These are phyloP conservation scores for Drosophila subobscura DNA, from an alignment of 1,140 invertebrate genomes.

Conservation along the genomic window DNA sequence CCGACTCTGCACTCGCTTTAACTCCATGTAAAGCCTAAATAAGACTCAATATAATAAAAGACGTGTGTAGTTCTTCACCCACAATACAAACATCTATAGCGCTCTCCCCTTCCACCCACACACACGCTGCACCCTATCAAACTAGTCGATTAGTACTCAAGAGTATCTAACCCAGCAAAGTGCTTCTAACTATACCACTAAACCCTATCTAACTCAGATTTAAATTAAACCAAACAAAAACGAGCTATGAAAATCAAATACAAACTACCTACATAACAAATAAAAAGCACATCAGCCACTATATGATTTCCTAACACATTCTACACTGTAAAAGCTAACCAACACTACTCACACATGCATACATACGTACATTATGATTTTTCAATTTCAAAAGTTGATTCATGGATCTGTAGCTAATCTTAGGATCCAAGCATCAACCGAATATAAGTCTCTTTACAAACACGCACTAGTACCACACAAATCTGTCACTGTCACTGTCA, in stretches of 20 bases:
- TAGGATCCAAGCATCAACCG: conserved; percentile 16
- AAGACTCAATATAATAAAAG: conserved; percentile 52
- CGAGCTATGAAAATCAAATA: conserved; percentile 80
- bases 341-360: conserved; percentile 14
- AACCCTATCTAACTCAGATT: conserved; percentile 64
- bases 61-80: conserved; percentile 77
- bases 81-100: conserved; percentile 62
- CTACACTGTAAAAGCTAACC: conserved; percentile 15
- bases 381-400: conserved; percentile 4
- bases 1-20: conserved; percentile 72
- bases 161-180: conserved; percentile 51
- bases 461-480: conserved; percentile 9
- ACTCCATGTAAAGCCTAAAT: conserved; percentile 47
- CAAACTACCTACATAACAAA: conserved; percentile 77
- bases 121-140: conserved; percentile 71
- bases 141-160: conserved; percentile 64
- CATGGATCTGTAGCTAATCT: conserved; percentile 11
- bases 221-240: conserved; percentile 63
- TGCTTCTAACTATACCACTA: conserved; percentile 68
- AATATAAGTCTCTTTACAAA: conserved; percentile 5
- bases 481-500: conserved; percentile 33
- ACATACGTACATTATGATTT: conserved; percentile 10
- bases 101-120: conserved; percentile 54
- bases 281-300: conserved; percentile 74
- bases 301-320: conserved; percentile 42